phyloP scores from a whole-genome alignment of 2,797 vertebrate genomes.

The Tolypeutes matacus region DNA sequence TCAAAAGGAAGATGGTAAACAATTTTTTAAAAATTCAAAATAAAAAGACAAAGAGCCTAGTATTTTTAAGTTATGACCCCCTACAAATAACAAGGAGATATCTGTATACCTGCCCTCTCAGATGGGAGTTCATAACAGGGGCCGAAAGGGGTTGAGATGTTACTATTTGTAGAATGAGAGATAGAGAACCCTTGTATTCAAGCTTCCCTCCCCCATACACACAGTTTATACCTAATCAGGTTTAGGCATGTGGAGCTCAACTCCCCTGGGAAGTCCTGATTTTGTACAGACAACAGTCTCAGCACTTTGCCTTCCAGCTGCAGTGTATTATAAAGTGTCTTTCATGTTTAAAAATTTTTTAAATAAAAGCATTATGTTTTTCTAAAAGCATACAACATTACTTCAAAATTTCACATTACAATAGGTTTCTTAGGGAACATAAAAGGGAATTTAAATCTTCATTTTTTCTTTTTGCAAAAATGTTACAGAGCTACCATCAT shows the following conservation, averaged over 20 bases:
- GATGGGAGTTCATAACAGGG: not conserved
- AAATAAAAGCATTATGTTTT: conserved; percentile 7
- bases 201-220: not conserved
- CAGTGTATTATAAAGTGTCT: not conserved
- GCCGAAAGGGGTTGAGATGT: too few relatives aligned
- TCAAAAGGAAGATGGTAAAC: not conserved
- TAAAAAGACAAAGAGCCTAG: not conserved
- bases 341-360: conserved; percentile 8
- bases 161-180: not conserved
- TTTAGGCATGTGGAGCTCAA: not conserved
- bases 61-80: not conserved
- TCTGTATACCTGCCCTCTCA: not conserved
- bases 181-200: not conserved
- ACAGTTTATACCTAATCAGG: conserved; percentile 39
- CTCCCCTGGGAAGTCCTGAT: conserved; percentile 8
- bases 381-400: not conserved
- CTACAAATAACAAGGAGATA: not conserved
- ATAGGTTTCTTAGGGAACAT: not conserved
- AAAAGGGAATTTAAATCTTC: not conserved
- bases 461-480: conserved; percentile 17
- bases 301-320: not conserved
- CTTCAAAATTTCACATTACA: conserved; percentile 49
- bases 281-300: not conserved
- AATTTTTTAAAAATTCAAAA: conserved; percentile 3
- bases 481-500: not conserved